Percentiles rank a stretch among this genome's conserved stretches.
phyloP scores from a whole-genome alignment of 2,888 invertebrate species.

The Sipha maydis region DNA sequence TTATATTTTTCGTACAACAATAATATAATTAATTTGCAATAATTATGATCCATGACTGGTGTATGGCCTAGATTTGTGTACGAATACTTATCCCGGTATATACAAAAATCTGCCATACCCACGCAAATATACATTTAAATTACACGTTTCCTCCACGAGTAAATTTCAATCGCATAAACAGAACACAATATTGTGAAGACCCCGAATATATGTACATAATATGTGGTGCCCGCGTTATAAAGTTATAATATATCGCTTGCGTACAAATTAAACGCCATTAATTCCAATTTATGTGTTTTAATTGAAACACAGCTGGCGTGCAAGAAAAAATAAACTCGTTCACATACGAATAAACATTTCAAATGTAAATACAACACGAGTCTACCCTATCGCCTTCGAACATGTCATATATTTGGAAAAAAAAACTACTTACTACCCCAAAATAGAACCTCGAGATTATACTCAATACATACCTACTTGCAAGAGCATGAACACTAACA shows the following conservation, averaged over 20 bases:
- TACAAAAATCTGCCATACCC: not conserved
- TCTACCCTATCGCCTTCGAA: not conserved
- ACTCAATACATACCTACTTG: not conserved
- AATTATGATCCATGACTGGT: slow-evolving; percentile 32
- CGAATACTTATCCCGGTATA: not conserved
- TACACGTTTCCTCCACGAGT: slow-evolving; percentile 43
- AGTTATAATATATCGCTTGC: not conserved
- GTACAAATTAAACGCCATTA: slow-evolving; percentile 43
- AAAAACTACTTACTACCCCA: not conserved
- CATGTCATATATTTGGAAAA: not conserved
- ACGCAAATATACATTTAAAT: slow-evolving; percentile 17
- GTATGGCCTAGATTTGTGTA: slow-evolving; percentile 11
- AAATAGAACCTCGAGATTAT: not conserved
- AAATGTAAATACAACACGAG: not conserved
- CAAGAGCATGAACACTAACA: not conserved
- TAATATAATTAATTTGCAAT: slow-evolving; percentile 10
- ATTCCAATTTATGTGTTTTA: slow-evolving; percentile 46
- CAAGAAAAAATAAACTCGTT: slow-evolving; percentile 32
- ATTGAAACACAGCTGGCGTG: slow-evolving; percentile 39
- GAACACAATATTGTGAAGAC: not conserved
- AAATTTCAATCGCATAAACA: slow-evolving; percentile 51
- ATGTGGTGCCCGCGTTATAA: not conserved
- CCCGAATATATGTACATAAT: not conserved
- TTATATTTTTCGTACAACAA: not conserved
- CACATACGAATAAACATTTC: slow-evolving; percentile 23